These are phyloP conservation scores for Danaus chrysippus DNA, from an alignment of 2,888 invertebrate species.

Conservation along the genomic window DNA sequence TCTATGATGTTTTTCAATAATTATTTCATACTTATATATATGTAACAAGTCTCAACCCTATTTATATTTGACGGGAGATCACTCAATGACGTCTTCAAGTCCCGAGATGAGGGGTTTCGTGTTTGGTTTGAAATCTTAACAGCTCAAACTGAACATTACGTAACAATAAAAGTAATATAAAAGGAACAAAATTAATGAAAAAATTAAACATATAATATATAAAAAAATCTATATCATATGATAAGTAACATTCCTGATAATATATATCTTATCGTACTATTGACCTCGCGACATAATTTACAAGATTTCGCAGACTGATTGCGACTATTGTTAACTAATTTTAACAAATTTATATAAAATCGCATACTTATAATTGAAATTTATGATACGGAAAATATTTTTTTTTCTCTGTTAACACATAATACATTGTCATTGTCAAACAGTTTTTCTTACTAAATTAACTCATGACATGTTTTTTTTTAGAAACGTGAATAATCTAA, in stretches of 20 bases:
- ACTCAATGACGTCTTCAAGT: conserved; percentile 20
- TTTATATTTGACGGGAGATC: conserved; percentile 20
- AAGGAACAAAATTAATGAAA: too few species aligned
- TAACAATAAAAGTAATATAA: too few species aligned
- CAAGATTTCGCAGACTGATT: not conserved
- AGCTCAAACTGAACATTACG: too few species aligned
- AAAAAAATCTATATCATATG: not conserved
- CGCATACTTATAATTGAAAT: too few species aligned
- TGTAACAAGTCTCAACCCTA: not conserved
- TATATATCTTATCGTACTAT: not conserved
- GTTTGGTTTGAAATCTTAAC: too few species aligned
- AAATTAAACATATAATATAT: not conserved
- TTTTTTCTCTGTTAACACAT: too few species aligned
- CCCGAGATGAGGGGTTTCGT: conserved; percentile 15
- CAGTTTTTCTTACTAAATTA: too few species aligned
- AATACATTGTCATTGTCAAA: too few species aligned
- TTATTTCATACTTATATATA: not conserved
- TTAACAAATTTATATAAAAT: too few species aligned
- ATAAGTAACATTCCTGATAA: not conserved
- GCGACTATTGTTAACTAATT: not conserved
- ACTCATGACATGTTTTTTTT: too few species aligned
- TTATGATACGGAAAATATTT: too few species aligned
- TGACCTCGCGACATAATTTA: not conserved
- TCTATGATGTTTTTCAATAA: not conserved
- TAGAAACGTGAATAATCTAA: too few species aligned